phyloP scores from a whole-genome alignment of 2,113 vertebrate genomes.

The Burhinus bistriatus region DNA sequence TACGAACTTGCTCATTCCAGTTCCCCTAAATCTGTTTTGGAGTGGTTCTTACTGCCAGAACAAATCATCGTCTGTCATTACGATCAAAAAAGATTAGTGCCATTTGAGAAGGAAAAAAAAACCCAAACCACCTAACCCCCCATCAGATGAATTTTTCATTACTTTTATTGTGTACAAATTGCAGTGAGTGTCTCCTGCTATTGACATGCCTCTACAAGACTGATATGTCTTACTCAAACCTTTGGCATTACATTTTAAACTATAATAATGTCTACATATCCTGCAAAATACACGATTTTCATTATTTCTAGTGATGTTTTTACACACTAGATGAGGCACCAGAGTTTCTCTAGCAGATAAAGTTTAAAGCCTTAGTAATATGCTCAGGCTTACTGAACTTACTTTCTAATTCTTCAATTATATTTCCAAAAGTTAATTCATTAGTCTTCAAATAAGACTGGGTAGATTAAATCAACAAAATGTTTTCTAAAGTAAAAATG shows the following conservation, averaged over 20 bases:
- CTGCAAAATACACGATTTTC: neutral
- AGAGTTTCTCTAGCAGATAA: neutral
- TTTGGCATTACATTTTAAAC: neutral
- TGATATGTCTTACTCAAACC: neutral
- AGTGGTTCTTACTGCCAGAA: neutral
- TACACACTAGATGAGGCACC: neutral
- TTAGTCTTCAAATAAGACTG: neutral
- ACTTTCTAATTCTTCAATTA: neutral
- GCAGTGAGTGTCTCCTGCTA: neutral
- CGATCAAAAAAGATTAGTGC: neutral
- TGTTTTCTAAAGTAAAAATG: neutral
- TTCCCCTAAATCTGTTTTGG: constrained; percentile 31
- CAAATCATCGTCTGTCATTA: constrained; percentile 11
- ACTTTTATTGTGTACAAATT: neutral
- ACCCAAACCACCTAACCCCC: neutral
- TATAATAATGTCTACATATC: neutral
- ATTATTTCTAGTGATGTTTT: neutral
- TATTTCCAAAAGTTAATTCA: neutral
- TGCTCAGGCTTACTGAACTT: neutral
- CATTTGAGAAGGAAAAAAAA: neutral
- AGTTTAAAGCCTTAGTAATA: neutral
- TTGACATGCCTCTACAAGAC: neutral
- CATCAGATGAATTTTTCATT: neutral
- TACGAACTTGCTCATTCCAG: neutral
- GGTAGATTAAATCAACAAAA: neutral